Percentiles rank a stretch among this genome's conserved stretches.
phyloP scores from a whole-genome alignment of 1,140 invertebrate species.

The Heliothis virescens region DNA sequence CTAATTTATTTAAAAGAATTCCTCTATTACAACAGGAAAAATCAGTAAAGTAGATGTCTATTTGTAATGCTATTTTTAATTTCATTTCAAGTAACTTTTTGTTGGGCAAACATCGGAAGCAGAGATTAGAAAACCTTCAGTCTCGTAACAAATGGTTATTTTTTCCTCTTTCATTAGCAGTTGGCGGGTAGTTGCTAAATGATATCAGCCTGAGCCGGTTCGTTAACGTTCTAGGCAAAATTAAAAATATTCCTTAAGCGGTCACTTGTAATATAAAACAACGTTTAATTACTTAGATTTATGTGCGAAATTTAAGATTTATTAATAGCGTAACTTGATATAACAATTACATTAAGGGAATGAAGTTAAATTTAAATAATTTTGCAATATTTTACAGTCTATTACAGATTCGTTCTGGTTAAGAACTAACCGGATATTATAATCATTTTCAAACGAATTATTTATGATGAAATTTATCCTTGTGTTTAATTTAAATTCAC shows the following conservation, averaged over 20 bases:
- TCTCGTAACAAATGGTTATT: conserved; percentile 37
- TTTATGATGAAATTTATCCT: too few relatives aligned
- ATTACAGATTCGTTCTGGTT: too few relatives aligned
- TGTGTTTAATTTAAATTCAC: too few relatives aligned
- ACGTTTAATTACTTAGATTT: conserved; percentile 24
- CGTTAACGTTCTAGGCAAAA: conserved; percentile 26
- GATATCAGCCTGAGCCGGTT: conserved; percentile 24
- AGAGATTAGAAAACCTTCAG: conserved; percentile 4
- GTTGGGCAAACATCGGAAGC: neutral
- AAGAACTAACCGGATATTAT: too few relatives aligned
- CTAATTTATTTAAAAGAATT: too few relatives aligned
- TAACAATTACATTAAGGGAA: neutral
- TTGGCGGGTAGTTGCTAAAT: conserved; percentile 42
- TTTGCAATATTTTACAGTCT: too few relatives aligned
- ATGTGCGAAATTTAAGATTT: neutral
- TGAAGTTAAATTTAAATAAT: neutral
- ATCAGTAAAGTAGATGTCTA: too few relatives aligned
- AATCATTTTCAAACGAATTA: too few relatives aligned
- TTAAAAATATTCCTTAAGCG: conserved; percentile 33
- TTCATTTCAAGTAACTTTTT: neutral
- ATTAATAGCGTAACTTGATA: neutral
- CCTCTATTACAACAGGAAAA: too few relatives aligned
- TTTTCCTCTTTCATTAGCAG: conserved; percentile 47
- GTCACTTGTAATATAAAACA: conserved; percentile 3
- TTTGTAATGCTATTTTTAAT: too few relatives aligned